Conservation (phyloP, 2,113 vertebrate genomes). For the Tupaia chinensis region DNA sequence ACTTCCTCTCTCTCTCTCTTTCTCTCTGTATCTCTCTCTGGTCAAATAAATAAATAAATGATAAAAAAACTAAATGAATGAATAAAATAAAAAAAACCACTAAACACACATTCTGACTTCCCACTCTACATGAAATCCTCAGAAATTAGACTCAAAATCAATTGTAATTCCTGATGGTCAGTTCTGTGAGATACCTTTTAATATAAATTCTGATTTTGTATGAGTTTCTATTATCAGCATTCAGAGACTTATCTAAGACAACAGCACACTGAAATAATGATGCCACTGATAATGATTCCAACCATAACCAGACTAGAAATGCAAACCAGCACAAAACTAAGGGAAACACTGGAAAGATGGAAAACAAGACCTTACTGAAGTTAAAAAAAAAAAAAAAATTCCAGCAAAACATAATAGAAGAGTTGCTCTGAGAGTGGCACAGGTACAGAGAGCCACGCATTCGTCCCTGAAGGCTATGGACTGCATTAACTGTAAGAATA, state of each 20-base stretch:
- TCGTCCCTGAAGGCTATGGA: not conserved
- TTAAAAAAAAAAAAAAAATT: not conserved
- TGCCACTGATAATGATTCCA: not conserved
- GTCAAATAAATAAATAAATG: too few relatives aligned
- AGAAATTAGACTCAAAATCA: conserved; percentile 15
- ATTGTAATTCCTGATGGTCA: not conserved
- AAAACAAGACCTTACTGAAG: not conserved
- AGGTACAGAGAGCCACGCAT: not conserved
- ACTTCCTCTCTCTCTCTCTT: too few relatives aligned
- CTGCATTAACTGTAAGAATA: not conserved
- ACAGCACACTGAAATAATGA: not conserved
- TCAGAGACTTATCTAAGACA: not conserved
- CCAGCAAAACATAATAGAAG: not conserved
- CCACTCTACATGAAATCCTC: not conserved
- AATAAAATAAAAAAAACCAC: too few relatives aligned
- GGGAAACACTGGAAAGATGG: not conserved
- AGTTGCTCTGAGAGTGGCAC: not conserved
- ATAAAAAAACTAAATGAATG: too few relatives aligned
- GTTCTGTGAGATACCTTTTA: conserved; percentile 2
- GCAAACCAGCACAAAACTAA: not conserved
- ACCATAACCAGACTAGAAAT: not conserved
- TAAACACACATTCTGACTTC: not conserved
- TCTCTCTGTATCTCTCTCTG: too few relatives aligned
- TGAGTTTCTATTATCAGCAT: not conserved
- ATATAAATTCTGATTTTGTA: not conserved